phyloP scores from a whole-genome alignment of 2,113 vertebrate genomes.

The Myodes glareolus region DNA sequence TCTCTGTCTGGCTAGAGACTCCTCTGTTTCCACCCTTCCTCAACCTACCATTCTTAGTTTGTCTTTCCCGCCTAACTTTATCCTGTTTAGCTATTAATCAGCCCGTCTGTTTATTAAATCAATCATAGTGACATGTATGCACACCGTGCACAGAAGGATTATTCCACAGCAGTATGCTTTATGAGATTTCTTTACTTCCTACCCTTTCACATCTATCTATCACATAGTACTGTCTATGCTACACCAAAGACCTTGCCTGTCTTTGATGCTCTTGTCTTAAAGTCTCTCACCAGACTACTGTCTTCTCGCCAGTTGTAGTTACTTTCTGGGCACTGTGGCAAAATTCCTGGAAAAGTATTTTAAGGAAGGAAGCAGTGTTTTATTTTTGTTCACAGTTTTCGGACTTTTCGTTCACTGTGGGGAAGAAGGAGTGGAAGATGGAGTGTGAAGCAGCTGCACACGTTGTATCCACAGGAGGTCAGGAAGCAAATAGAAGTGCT shows the following conservation, averaged over 20 bases:
- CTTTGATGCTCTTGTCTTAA: background rate
- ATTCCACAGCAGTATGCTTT: no score
- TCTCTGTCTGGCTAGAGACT: no score
- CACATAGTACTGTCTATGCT: background rate
- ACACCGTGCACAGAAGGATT: no score
- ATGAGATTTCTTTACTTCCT: background rate
- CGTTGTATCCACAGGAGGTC: background rate
- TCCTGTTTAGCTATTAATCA: no score
- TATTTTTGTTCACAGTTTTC: no score
- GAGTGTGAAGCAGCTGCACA: background rate
- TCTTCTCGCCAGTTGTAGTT: background rate
- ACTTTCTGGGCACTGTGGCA: background rate
- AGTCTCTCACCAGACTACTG: background rate
- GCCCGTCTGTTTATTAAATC: no score
- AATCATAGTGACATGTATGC: no score
- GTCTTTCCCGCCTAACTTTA: no score
- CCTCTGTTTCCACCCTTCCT: no score
- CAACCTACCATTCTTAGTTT: no score
- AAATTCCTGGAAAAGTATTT: background rate
- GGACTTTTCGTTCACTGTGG: background rate
- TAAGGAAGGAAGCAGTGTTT: background rate
- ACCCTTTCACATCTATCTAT: background rate
- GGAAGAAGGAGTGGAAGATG: background rate
- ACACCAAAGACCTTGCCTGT: background rate
- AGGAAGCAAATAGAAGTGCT: background rate